Conservation (phyloP, 2,797 vertebrate genomes). For the Malacoraja senta region DNA sequence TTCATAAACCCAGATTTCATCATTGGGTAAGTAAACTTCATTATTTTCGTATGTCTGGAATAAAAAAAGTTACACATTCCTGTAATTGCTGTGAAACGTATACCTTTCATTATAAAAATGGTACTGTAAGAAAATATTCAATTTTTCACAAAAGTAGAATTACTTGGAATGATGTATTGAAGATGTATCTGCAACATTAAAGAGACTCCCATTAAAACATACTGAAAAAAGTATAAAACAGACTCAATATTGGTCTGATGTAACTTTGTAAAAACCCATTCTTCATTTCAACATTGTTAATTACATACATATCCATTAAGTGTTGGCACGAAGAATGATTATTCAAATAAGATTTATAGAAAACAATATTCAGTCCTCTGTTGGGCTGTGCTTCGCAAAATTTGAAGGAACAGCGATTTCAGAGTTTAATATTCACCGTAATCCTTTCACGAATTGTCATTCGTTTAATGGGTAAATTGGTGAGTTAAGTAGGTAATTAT, state of each 20-base stretch:
- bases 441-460: not conserved
- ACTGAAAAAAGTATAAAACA: not conserved
- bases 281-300: not conserved
- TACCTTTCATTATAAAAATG: too few relatives aligned
- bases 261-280: not conserved
- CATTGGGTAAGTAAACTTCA: constrained; percentile 81
- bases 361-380: not conserved
- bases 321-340: not conserved
- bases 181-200: not conserved
- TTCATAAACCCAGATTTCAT: constrained; percentile 90
- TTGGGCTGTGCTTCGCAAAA: not conserved
- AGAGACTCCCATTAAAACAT: too few relatives aligned
- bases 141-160: not conserved
- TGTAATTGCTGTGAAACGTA: not conserved
- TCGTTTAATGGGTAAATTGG: not conserved
- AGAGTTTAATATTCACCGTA: not conserved
- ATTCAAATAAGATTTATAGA: not conserved
- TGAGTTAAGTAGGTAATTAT: not conserved
- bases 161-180: too few relatives aligned
- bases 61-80: constrained; percentile 4
- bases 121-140: too few relatives aligned
- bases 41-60: constrained; percentile 79
- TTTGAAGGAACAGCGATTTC: not conserved
- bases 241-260: not conserved
- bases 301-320: not conserved